Evolutionary conservation across 2,797 vertebrate genomes (phyloP), one percentile per base, ranked within the genome.

Genomic region (Pseudomugil tenellus): DNA sequence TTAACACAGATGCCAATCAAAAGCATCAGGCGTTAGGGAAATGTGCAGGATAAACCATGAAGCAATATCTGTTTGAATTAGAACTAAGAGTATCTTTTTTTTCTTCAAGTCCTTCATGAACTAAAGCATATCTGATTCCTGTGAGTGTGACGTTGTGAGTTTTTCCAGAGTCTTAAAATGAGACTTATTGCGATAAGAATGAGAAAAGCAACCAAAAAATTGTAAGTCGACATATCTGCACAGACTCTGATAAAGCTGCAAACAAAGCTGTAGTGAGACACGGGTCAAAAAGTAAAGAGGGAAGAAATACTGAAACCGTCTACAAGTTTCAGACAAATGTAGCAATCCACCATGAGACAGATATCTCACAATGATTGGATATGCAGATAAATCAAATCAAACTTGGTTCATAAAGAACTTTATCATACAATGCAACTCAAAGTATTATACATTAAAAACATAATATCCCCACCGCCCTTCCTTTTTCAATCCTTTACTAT

Each of bases 201-300:
- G 83, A 74, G 66, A 77, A 81, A 77, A 67, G 72, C 39, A 72
- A 31, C 31, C 21, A 6, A 72, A n/a, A n/a, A n/a, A 70, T 55
- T 68, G 51, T 35, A 78, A 71, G 70, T 61, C 65, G 58, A 65
- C 77, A 82, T 79, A 65, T 67, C 70, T 77, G 65, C 63, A 67
- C 35, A 67, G 65, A 12, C 52, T 70, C 70, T 32, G 77, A 86
- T 81, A 79, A 78, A 72, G 72, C 58, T 63, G 55, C 65, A 84
- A 82, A 84, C 69, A 82, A 83, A 79, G 64, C 76, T 66, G 70
- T 3, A 71, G 64, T 26, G 71, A 80, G 57, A 83, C 74, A 73
- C 32, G 67, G 61, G 63, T 73, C 48, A 80, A 55, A 80, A 67
- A 48, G 37, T 31, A 64, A 51, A 63, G 32, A 65, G 52, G 43